A percentile compares a stretch with the other conserved stretches of the same genome.
Conservation (phyloP, 2,113 vertebrate genomes). For the Nicator chloris region DNA sequence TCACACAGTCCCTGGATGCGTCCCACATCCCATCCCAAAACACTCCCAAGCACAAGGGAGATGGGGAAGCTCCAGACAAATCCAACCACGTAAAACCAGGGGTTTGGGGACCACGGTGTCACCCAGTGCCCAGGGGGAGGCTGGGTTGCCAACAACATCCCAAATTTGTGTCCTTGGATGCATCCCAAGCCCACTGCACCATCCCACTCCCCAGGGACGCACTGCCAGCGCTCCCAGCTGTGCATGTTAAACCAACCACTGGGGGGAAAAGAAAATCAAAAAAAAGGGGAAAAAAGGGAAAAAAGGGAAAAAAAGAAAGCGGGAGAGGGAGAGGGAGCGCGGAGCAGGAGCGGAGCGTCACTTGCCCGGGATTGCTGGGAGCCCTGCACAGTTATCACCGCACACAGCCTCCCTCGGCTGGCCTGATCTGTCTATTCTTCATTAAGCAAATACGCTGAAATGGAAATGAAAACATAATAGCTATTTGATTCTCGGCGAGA, state of each 20-base stretch:
- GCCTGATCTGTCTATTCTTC: conserved; percentile 98
- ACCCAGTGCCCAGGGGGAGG: fast-evolving
- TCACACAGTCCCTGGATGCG: not conserved
- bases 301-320: not conserved
- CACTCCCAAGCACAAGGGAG: not conserved
- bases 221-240: fast-evolving
- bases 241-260: not conserved
- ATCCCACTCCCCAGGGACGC: not conserved
- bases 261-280: not conserved
- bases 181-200: not conserved
- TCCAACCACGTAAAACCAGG: fast-evolving
- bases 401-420: conserved; percentile 88
- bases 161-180: fast-evolving
- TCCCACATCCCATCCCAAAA: not conserved
- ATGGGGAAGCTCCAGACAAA: not conserved
- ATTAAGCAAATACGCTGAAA: conserved; percentile 99
- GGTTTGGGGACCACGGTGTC: not conserved
- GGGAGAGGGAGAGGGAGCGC: not conserved
- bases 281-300: not conserved
- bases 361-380: conserved; percentile 86
- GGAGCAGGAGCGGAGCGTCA: conserved; percentile 76
- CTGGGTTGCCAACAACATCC: not conserved
- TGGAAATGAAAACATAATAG: conserved; percentile 99
- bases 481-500: conserved; percentile 99
- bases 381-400: conserved; percentile 92